Percentiles rank a stretch among this genome's conserved stretches.
These are phyloP conservation scores for Bergia puertoricense DNA, from an alignment of 92 coral and sea anemone genomes.

Conservation along the genomic window DNA sequence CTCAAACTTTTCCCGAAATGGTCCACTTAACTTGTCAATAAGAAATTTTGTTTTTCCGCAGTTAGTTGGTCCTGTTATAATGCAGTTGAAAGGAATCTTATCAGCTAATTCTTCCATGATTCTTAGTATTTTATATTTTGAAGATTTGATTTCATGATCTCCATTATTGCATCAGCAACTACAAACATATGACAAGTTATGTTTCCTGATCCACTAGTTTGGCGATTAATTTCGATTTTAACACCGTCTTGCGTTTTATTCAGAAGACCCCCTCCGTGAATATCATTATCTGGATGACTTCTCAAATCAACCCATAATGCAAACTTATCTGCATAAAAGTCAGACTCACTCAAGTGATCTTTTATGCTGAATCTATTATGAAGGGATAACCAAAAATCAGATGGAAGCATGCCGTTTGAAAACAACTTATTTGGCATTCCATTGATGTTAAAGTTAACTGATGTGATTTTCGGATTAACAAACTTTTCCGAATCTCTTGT, in stretches of 20 bases:
- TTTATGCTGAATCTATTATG: not conserved
- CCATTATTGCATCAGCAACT: slow-evolving; percentile 9
- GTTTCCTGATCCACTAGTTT: slow-evolving; percentile 13
- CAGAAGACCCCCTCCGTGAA: not conserved
- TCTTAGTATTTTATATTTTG: not conserved
- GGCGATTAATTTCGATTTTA: not conserved
- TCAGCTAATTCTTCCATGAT: not conserved
- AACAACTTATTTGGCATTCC: no score
- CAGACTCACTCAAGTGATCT: not conserved
- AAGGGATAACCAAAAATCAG: not conserved
- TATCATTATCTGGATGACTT: slow-evolving; percentile 12
- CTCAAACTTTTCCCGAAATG: not conserved
- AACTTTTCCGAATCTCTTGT: no score
- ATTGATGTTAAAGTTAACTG: no score
- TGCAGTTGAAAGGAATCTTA: not conserved
- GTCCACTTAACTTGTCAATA: not conserved
- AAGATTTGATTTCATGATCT: slow-evolving; percentile 9
- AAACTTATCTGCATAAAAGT: slow-evolving; percentile 44
- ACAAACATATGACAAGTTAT: slow-evolving; percentile 18
- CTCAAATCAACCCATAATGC: slow-evolving; percentile 50
- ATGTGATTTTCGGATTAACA: no score
- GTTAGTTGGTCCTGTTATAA: not conserved
- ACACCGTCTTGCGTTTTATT: not conserved
- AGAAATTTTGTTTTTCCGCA: slow-evolving; percentile 2
- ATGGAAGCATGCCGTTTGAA: no score